Percentiles rank a stretch among this genome's conserved stretches.
These are phyloP conservation scores for Vipera ursinii DNA, from an alignment of 2,797 vertebrate genomes.

Conservation along the genomic window DNA sequence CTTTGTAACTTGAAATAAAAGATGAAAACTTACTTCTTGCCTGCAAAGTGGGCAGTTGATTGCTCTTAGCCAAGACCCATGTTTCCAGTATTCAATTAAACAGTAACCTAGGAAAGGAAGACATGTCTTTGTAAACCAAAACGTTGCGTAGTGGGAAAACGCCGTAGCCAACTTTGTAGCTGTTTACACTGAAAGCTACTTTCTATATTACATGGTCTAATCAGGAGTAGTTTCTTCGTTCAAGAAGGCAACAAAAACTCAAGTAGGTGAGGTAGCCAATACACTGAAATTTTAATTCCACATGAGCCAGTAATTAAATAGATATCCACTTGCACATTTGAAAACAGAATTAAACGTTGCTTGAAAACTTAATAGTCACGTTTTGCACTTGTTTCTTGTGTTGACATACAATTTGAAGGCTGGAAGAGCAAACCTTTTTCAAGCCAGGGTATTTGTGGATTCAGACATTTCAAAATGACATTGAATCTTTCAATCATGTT, in stretches of 20 bases:
- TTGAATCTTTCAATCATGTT: conserved; percentile 56
- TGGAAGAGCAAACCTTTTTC: conserved; percentile 35
- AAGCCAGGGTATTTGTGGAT: conserved; percentile 48
- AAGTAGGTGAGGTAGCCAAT: background rate
- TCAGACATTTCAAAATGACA: conserved; percentile 52
- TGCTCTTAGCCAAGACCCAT: conserved; percentile 78
- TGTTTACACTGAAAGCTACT: background rate
- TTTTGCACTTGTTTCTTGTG: background rate
- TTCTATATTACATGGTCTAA: background rate
- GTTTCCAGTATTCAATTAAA: conserved; percentile 83
- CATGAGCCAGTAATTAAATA: background rate
- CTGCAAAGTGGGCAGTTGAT: conserved; percentile 85
- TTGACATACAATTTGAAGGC: conserved; percentile 19
- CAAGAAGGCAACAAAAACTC: background rate
- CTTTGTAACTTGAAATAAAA: conserved; percentile 20
- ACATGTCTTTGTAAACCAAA: background rate
- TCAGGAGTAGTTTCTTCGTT: background rate
- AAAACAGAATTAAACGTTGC: conserved; percentile 12
- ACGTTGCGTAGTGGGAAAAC: background rate
- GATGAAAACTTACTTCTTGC: conserved; percentile 75
- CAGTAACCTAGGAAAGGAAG: conserved; percentile 73
- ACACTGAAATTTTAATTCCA: background rate
- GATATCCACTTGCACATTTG: background rate
- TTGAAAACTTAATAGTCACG: conserved; percentile 17
- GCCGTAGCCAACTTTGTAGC: background rate